Conservation (phyloP, 2,113 vertebrate species). For the Tylochromis polylepis region DNA sequence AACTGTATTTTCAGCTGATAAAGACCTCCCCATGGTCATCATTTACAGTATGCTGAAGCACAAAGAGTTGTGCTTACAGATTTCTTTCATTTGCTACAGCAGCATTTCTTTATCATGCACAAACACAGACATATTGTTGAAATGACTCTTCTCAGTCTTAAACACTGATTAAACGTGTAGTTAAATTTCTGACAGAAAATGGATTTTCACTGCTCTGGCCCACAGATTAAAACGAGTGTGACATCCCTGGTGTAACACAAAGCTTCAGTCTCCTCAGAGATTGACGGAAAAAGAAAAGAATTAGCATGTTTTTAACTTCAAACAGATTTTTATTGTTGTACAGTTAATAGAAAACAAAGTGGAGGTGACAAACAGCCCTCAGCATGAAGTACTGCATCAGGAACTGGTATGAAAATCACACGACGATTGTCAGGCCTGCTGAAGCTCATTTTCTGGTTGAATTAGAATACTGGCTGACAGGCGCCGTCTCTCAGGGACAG, state of each 20-base stretch:
- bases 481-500: slow-evolving; percentile 25
- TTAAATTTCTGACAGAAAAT: not conserved
- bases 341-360: slow-evolving; percentile 65
- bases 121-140: not conserved
- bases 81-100: not conserved
- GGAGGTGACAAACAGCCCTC: slow-evolving; percentile 52
- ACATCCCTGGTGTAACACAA: not conserved
- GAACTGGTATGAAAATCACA: slow-evolving; percentile 60
- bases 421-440: slow-evolving; percentile 82
- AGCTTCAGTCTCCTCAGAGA: not conserved
- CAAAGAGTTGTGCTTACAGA: not conserved
- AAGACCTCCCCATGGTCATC: not conserved
- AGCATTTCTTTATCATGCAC: not conserved
- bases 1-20: not conserved
- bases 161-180: not conserved
- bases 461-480: slow-evolving; percentile 80
- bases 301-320: slow-evolving; percentile 13
- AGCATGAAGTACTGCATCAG: slow-evolving; percentile 67
- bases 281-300: not conserved
- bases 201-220: not conserved
- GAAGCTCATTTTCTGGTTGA: slow-evolving; percentile 65
- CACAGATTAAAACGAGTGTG: not conserved
- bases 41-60: not conserved
- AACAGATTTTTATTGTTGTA: slow-evolving; percentile 60
- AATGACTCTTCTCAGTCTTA: not conserved